Evolutionary conservation across 1,140 invertebrate species (phyloP).

Genomic region (Drosophila paulistorum): DNA sequence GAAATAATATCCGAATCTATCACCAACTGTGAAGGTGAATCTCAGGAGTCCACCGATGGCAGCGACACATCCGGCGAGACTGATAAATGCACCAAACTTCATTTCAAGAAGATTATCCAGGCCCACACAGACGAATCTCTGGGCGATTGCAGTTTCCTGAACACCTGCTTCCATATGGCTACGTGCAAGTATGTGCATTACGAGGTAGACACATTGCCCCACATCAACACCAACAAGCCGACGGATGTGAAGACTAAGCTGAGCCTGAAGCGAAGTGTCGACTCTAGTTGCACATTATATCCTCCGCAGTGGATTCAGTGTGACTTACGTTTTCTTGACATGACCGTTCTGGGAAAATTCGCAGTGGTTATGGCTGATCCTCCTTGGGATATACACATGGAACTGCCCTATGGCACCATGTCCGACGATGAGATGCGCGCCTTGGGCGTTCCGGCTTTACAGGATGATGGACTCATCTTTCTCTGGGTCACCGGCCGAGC

Average conservation of each 20-base stretch:
- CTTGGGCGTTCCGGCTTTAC: conserved; percentile 93
- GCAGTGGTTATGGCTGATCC: conserved; percentile 98
- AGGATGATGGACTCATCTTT: conserved; percentile 98
- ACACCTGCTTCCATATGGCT: conserved; percentile 99
- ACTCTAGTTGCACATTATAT: conserved; percentile 88
- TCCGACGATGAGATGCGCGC: conserved; percentile 99
- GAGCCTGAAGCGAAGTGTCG: conserved; percentile 70
- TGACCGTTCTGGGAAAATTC: conserved; percentile 97
- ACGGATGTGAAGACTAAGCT: conserved; percentile 75
- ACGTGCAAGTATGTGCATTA: conserved; percentile 99
- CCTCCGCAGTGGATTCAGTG: conserved; percentile 98
- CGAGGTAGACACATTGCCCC: conserved; percentile 89
- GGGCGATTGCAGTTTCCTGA: conserved; percentile 98
- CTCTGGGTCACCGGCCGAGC: conserved; percentile 99
- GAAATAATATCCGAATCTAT: conserved; percentile 64
- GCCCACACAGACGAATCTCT: conserved; percentile 97
- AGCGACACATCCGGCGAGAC: conserved; percentile 56
- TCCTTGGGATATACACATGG: conserved; percentile 97
- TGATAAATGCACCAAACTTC: conserved; percentile 92
- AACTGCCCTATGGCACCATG: conserved; percentile 99
- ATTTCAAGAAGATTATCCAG: conserved; percentile 99
- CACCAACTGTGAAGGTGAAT: conserved; percentile 61
- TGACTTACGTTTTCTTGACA: conserved; percentile 96
- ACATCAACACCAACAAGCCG: conserved; percentile 82
- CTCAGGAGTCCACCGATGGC: conserved; percentile 65